Base-by-base conservation (phyloP, 2,888 invertebrate genomes). In the Ernsta delagoae region DNA sequence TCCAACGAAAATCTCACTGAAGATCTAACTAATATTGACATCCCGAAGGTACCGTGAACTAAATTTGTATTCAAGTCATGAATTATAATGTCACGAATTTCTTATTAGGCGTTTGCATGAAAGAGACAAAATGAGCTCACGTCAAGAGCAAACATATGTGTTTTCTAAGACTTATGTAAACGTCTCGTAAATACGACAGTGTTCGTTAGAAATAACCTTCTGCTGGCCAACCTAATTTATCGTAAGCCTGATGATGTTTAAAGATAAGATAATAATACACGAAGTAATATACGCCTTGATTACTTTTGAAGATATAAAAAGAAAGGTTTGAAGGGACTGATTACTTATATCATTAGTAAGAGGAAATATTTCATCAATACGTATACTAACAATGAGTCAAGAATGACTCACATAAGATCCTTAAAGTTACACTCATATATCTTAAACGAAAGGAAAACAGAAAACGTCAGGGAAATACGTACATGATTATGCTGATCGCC, bases 401-500 rank as follows among this genome's bases (percentile, higher is more conserved):
- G 57, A 50, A 53, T 69, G 68, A 69, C 50, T 69, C 63, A 69
- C 12, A 48, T 48, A 48, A 48, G 48, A 12, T 48, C 12, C 12
- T 6, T 31, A 31, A 48, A 12, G 4, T 12, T 48, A 12, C 12
- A 12, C 3, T 48, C 31, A 31, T 2, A 31, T 31, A 31, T 31
- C 31, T 31, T 31, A 31, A 31, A 4, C 31, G 4, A 24, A 43
- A 41, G 31, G 24, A 54, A 7, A 53, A 11, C 43, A 43, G 43
- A 54, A 41, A 62, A 57, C 66, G 53, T 31, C 31, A 68, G 63
- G 67, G 57, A 12, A 63, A 75, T 86, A 91, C 94, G 72, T 93
- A 94, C 94, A 85, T 94, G 88, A 78, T 87, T 90, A 66, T 93
- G 93, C 77, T 93, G 94, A 74, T 90, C 93, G 70, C 94, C 94